Evolutionary conservation across 2,797 vertebrate species (phyloP).

Genomic region (Mareca strepera): DNA sequence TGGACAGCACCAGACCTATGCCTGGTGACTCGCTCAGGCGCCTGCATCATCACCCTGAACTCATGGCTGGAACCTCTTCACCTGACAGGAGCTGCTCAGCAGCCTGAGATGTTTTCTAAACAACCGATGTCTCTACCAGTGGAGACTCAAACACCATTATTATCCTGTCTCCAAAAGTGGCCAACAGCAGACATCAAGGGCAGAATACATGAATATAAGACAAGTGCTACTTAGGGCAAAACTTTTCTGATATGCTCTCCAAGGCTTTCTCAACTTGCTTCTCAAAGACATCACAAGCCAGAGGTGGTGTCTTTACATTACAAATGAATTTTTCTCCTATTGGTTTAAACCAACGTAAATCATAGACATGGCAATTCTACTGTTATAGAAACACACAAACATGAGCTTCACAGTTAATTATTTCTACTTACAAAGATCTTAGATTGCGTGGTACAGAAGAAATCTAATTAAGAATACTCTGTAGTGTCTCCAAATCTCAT

Average conservation of each 20-base stretch:
- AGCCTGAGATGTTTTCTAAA: background rate
- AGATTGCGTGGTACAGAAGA: no score
- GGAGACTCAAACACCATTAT: background rate
- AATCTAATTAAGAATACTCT: background rate
- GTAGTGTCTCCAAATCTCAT: background rate
- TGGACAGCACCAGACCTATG: rapidly evolving
- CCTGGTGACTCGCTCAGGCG: background rate
- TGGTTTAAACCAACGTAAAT: background rate
- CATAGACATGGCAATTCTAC: background rate
- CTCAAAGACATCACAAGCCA: background rate
- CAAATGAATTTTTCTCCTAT: background rate
- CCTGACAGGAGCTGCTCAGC: background rate
- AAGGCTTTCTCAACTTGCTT: background rate
- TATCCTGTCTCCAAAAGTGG: background rate
- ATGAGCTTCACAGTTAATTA: background rate
- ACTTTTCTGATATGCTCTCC: background rate
- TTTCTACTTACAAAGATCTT: no score
- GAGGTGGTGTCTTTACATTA: background rate
- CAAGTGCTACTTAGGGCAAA: background rate
- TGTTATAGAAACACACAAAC: background rate
- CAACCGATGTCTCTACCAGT: background rate
- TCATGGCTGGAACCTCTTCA: background rate
- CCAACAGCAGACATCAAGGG: background rate
- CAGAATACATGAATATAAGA: background rate
- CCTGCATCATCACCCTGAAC: background rate